phyloP scores from a whole-genome alignment of 2,888 invertebrate species.

The Cistogaster globosa region DNA sequence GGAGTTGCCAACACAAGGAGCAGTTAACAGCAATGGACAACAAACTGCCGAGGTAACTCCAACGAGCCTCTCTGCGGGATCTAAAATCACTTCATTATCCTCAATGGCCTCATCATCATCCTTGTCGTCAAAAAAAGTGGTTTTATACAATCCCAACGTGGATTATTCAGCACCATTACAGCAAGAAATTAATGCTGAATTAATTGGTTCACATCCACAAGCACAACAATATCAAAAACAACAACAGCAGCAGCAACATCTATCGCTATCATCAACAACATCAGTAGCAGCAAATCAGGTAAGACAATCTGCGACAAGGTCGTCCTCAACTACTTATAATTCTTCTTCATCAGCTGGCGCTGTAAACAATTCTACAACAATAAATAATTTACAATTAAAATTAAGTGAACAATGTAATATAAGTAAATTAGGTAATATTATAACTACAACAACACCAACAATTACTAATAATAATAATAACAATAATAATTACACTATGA shows the following conservation, averaged over 20 bases:
- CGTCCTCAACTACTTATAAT: constrained; percentile 64
- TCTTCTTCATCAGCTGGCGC: constrained; percentile 67
- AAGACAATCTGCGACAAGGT: constrained; percentile 62
- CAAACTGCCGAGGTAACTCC: constrained; percentile 69
- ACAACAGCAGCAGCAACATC: constrained; percentile 66
- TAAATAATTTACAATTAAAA: constrained; percentile 73
- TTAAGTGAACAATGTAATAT: constrained; percentile 77
- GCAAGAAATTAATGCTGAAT: constrained; percentile 80
- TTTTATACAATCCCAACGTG: constrained; percentile 79
- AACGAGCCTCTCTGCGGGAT: constrained; percentile 70
- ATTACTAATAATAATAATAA: constrained; percentile 62
- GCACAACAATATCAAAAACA: constrained; percentile 77
- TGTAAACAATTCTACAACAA: constrained; percentile 68
- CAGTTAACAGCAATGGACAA: constrained; percentile 69
- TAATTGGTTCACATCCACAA: constrained; percentile 80
- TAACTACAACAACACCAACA: constrained; percentile 21
- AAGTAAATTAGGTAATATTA: constrained; percentile 70
- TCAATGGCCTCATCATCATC: constrained; percentile 29
- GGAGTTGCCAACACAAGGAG: constrained; percentile 83
- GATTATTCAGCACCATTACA: constrained; percentile 81
- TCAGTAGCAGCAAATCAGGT: constrained; percentile 64
- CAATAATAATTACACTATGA: constrained; percentile 74
- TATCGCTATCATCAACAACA: constrained; percentile 73
- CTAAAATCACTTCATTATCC: constrained; percentile 75
- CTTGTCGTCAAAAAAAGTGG: constrained; percentile 74